Percentiles rank a stretch among this genome's conserved stretches.
Conservation (phyloP, 2,888 invertebrate species). For the Habrosyne pyritoides region DNA sequence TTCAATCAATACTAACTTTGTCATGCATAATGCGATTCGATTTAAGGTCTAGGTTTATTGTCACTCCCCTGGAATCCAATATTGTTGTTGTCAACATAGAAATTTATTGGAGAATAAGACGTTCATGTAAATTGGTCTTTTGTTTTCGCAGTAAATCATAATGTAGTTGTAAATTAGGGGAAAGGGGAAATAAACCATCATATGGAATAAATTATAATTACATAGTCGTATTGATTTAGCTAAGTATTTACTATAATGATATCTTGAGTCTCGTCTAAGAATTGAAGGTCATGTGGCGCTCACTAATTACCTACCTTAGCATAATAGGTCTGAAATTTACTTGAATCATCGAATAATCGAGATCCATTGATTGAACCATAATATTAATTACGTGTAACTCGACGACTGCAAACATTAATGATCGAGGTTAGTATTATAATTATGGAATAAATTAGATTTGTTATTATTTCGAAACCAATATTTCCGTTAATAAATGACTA, state of each 20-base stretch:
- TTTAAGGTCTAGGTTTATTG: too few relatives aligned
- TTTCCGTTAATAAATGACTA: neutral
- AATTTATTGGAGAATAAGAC: too few relatives aligned
- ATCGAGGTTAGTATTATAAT: neutral
- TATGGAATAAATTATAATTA: too few relatives aligned
- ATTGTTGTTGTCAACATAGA: too few relatives aligned
- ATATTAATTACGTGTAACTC: neutral
- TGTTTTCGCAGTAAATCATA: too few relatives aligned
- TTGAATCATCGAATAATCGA: neutral
- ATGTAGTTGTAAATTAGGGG: too few relatives aligned
- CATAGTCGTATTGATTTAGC: neutral
- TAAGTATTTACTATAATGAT: neutral
- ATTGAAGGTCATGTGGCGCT: too few relatives aligned
- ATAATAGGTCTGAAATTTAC: neutral
- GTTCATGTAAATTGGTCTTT: too few relatives aligned
- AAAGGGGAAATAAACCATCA: too few relatives aligned
- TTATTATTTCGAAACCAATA: neutral
- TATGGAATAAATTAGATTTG: constrained; percentile 8
- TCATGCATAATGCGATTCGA: too few relatives aligned
- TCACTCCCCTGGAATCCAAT: too few relatives aligned
- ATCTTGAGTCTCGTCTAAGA: neutral
- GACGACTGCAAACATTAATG: neutral
- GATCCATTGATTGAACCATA: neutral
- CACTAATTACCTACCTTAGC: too few relatives aligned
- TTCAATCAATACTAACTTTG: neutral